Evolutionary conservation across 2,113 vertebrate species (phyloP).

Genomic region (Forbesichthys agassizii): DNA sequence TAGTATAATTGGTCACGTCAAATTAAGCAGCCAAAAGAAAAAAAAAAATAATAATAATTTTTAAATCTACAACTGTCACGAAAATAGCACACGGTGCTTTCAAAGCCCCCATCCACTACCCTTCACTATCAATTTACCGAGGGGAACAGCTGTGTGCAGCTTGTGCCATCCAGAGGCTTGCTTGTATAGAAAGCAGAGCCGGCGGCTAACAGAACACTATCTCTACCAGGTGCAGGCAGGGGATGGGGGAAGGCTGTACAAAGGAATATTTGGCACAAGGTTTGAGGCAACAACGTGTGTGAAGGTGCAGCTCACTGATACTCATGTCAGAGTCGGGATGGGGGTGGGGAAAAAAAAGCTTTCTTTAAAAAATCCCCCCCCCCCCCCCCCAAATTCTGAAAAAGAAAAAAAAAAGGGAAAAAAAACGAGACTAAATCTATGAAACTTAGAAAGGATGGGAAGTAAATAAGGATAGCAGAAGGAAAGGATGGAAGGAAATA

Average conservation of each 20-base stretch:
- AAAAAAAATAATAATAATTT: background rate
- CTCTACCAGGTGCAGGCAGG: constrained; percentile 72
- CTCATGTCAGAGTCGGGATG: constrained; percentile 58
- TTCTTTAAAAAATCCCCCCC: constrained; percentile 55
- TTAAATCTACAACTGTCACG: constrained; percentile 63
- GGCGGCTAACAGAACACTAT: constrained; percentile 71
- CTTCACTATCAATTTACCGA: constrained; percentile 75
- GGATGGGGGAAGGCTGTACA: constrained; percentile 67
- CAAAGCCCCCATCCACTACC: constrained; percentile 66
- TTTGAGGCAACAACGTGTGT: constrained; percentile 68
- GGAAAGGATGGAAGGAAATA: constrained; percentile 23
- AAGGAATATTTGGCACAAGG: constrained; percentile 73
- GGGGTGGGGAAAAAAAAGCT: constrained; percentile 43
- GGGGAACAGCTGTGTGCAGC: constrained; percentile 72
- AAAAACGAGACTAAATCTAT: background rate
- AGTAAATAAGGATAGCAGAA: constrained; percentile 10
- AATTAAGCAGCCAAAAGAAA: constrained; percentile 50
- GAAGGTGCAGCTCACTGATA: constrained; percentile 75
- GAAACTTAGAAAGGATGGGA: constrained; percentile 10
- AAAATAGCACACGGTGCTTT: constrained; percentile 68
- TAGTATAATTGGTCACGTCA: constrained; percentile 56
- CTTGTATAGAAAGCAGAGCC: constrained; percentile 69
- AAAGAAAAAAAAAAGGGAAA: no score
- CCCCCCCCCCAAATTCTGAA: background rate
- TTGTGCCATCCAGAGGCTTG: constrained; percentile 64